A percentile compares a stretch with the other conserved stretches of the same genome.
phyloP scores from a whole-genome alignment of 2,888 invertebrate species.

The Hydropsyche betteni region DNA sequence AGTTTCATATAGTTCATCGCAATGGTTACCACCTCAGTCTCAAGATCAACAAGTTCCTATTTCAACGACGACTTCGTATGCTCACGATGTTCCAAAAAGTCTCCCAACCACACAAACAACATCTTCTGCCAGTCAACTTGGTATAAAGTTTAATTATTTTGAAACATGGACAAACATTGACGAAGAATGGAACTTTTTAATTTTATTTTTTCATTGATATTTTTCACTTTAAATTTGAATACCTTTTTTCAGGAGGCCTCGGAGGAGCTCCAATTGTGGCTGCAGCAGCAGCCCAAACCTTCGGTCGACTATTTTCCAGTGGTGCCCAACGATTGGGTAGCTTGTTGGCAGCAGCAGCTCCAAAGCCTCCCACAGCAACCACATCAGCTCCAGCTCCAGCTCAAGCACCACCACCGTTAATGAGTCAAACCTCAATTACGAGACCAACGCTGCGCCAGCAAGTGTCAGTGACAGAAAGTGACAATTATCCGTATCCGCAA shows the following conservation, averaged over 20 bases:
- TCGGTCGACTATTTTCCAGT: conserved; percentile 65
- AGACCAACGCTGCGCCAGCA: conserved; percentile 52
- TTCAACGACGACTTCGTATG: conserved; percentile 4
- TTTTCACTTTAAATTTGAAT: too few relatives aligned
- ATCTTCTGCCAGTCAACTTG: conserved; percentile 14
- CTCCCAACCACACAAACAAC: conserved; percentile 52
- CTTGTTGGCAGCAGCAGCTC: conserved; percentile 64
- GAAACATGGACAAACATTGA: too few relatives aligned
- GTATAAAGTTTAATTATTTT: background rate
- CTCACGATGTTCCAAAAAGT: conserved; percentile 43
- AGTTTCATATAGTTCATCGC: conserved; percentile 45
- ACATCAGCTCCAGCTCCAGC: conserved; percentile 57
- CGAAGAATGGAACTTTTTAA: too few relatives aligned
- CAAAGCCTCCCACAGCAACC: conserved; percentile 59
- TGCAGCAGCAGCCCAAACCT: conserved; percentile 60
- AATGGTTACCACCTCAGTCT: conserved; percentile 41
- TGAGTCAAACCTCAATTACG: conserved; percentile 54
- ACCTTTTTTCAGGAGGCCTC: conserved; percentile 43
- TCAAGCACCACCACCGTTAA: conserved; percentile 55
- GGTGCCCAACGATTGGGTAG: conserved; percentile 65
- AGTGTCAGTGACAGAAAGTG: conserved; percentile 60
- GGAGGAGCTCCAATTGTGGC: conserved; percentile 50
- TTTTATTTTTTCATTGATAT: too few relatives aligned
- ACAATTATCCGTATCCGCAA: conserved; percentile 42
- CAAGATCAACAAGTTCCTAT: conserved; percentile 31